Conservation (phyloP, 2,797 vertebrate species). For the Macropodus opercularis region DNA sequence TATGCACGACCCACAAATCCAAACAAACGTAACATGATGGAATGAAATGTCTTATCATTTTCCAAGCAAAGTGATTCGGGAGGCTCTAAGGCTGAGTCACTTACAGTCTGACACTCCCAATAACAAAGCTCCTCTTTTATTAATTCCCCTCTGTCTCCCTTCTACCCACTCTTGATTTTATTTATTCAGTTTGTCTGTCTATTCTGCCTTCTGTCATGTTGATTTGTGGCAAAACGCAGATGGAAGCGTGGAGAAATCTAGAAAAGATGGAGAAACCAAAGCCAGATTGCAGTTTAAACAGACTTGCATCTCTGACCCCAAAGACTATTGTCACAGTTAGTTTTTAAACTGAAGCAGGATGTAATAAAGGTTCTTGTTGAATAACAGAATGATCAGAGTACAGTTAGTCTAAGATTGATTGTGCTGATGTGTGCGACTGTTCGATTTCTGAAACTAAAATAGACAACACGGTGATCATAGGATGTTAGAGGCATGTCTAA, state of each 20-base stretch:
- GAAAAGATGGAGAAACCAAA: constrained; percentile 23
- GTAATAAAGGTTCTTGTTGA: background rate
- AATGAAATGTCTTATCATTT: constrained; percentile 35
- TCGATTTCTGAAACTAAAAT: background rate
- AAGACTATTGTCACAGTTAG: background rate
- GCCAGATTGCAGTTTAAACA: background rate
- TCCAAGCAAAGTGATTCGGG: constrained; percentile 34
- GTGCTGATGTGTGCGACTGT: background rate
- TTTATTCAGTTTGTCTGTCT: constrained; percentile 42
- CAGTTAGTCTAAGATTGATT: constrained; percentile 6
- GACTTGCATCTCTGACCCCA: background rate
- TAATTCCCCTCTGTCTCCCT: constrained; percentile 22
- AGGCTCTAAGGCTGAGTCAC: constrained; percentile 31
- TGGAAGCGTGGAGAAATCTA: constrained; percentile 8
- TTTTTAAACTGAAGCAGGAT: constrained; percentile 10
- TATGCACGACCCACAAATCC: background rate
- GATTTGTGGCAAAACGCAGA: constrained; percentile 26
- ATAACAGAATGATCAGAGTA: constrained; percentile 15
- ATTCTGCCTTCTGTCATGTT: constrained; percentile 25
- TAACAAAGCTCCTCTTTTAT: constrained; percentile 43
- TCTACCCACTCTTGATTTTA: constrained; percentile 22
- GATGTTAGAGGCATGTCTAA: constrained; percentile 20
- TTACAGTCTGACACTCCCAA: constrained; percentile 27
- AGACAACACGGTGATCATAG: constrained; percentile 18
- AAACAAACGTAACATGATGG: constrained; percentile 10